Base-by-base conservation (phyloP, 2,888 invertebrate genomes). In the Stramonita haemastoma region DNA sequence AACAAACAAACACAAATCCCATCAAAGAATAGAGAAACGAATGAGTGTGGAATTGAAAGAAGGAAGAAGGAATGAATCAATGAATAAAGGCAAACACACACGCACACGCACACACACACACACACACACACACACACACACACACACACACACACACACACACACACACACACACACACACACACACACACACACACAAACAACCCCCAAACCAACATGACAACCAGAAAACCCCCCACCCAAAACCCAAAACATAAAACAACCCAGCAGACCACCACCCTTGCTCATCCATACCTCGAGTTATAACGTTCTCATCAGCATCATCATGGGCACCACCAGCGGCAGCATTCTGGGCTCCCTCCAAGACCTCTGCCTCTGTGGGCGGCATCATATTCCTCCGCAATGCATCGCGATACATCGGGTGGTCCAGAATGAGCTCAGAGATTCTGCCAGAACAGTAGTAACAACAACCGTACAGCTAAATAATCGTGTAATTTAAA, bases 361-460 rank as follows among this genome's bases (percentile, higher is more conserved):
- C 81, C 34, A 81, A 17, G 11, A 13, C 90, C 86, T 6, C 87
- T 19, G 77, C 86, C 1, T 89, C 89, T n/a, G 90, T 86, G n/a
- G 79, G 84, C 13, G 85, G 73, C 88, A 79, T 81, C 46, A 66
- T 86, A 79, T 90, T 81, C 19, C 90, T 32, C n/a, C 88, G 60
- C 66, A 90, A 86, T 36, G 70, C 88, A 32, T 90, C 90, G 79
- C 70, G 29, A 89, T 94, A 94, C 57, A 93, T 90, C 0, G 93
- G 93, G 86, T 94, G 93, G 29, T 93, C 90, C 34, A 95, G 91
- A 32, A 94, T 92, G 46, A 93, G 85, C 89, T 95, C 94, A 85
- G 93, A 94, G 85, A 90, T 89, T 32, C 91, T 90, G 34, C 26
- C 19, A 22, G n/a, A 46, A 46, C 46, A 46, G 46, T 8, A 46